Conservation (phyloP, 2,113 vertebrate species). For the Oncorhynchus masou region DNA sequence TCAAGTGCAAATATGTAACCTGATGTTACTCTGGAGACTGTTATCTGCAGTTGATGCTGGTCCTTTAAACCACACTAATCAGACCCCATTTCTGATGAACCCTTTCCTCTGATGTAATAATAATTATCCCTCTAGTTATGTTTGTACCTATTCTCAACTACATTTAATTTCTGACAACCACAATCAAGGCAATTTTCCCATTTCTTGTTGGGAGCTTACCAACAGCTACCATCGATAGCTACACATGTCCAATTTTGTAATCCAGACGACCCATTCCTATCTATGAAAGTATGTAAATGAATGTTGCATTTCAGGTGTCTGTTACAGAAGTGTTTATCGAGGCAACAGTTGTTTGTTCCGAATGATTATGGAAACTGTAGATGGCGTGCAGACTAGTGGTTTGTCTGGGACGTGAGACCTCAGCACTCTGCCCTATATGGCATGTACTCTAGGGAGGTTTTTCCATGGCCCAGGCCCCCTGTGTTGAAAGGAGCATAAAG, state of each 20-base stretch:
- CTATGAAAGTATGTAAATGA: not conserved
- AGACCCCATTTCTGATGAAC: not conserved
- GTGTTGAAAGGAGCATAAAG: too few relatives aligned
- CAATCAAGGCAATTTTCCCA: not conserved
- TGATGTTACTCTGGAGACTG: too few relatives aligned
- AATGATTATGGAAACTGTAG: not conserved
- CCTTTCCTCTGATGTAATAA: not conserved
- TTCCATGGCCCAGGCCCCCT: too few relatives aligned
- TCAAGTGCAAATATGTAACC: too few relatives aligned
- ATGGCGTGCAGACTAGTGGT: not conserved
- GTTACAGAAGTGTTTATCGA: too few relatives aligned
- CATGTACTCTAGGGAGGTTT: too few relatives aligned
- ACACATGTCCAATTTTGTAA: not conserved
- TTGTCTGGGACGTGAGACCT: too few relatives aligned
- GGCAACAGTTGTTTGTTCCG: not conserved
- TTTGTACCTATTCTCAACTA: not conserved
- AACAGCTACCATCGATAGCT: too few relatives aligned
- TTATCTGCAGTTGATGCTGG: too few relatives aligned
- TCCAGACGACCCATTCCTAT: not conserved
- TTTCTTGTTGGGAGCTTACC: not conserved
- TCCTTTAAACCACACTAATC: not conserved
- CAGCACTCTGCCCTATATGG: too few relatives aligned
- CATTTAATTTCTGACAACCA: not conserved
- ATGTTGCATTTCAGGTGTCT: too few relatives aligned
- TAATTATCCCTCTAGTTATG: not conserved